phyloP scores from a whole-genome alignment of 2,888 invertebrate species.

The Scrobipalpa costella region DNA sequence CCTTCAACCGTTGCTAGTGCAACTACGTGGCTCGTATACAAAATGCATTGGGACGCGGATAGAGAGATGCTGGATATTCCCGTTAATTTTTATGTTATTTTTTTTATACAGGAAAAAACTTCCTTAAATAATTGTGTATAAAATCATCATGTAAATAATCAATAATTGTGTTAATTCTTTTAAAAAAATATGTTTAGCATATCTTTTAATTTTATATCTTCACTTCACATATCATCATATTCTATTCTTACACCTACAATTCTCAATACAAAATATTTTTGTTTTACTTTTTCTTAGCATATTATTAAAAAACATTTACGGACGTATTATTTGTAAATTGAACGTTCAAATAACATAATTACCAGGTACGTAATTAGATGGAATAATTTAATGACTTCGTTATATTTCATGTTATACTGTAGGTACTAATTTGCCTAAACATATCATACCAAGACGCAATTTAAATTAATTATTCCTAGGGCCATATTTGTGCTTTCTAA shows the following conservation, averaged over 20 bases:
- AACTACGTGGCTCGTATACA: constrained; percentile 70
- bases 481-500: constrained; percentile 7
- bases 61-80: constrained; percentile 38
- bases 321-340: no score
- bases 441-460: not conserved
- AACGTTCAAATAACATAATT: not conserved
- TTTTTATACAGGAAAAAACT: not conserved
- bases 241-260: no score
- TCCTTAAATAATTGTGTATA: no score
- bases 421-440: constrained; percentile 7
- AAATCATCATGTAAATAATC: no score
- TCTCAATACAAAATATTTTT: no score
- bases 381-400: constrained; percentile 1
- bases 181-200: no score
- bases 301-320: no score
- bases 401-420: not conserved
- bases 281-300: no score
- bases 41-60: constrained; percentile 49
- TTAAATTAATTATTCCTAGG: constrained; percentile 7
- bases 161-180: no score
- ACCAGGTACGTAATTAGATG: not conserved
- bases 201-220: no score
- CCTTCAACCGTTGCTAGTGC: constrained; percentile 69
- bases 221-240: no score
- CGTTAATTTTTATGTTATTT: not conserved